Base-by-base conservation (phyloP, 2,888 invertebrate species). In the Clusia tigrina region DNA sequence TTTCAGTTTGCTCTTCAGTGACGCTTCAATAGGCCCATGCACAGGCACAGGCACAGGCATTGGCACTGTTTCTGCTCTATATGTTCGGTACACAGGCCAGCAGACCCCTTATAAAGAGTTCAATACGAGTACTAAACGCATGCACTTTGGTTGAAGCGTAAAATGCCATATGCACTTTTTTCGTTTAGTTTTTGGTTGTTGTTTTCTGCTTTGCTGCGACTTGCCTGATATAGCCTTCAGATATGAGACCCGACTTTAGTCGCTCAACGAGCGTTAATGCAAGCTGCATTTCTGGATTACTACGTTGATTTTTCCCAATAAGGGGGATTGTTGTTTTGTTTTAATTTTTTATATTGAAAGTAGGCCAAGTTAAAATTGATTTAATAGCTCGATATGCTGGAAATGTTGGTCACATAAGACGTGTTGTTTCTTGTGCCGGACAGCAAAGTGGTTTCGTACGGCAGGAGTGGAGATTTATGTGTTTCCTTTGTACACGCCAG, bases 301-400 rank as follows among this genome's bases (percentile, higher is more conserved):
- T 18, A 42, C 42, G 53, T 38, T 42, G 17, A 48, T 52, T 42
- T 38, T 53, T 48, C 18, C 26, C 20, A 9, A 15, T 6, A 3
- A 42, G 42, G 42, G 42, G 42, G 9, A 15, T 12, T n/a, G 5
- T 32, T 48, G 22, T 20, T 25, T 25, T 26, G 17, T 22, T 55
- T 38, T 54, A 58, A 26, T 59, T 59, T 55, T 54, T 17, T 42
- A 63, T n/a, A n/a, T n/a, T n/a, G n/a, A 77, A 76, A 67, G 76
- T 79, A 79, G 79, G 79, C 78, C 80, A 80, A 78, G 74, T 74
- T 78, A 80, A 74, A 79, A 78, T 72, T 78, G 79, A 78, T 80
- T 78, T 74, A 76, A 76, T 78, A 71, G 71, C 66, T 66, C 71
- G 75, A 75, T 77, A 62, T 54, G 48, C 17, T 56, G 25, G 17